Base-by-base conservation (phyloP, 2,113 vertebrate species). In the Ictalurus furcatus region DNA sequence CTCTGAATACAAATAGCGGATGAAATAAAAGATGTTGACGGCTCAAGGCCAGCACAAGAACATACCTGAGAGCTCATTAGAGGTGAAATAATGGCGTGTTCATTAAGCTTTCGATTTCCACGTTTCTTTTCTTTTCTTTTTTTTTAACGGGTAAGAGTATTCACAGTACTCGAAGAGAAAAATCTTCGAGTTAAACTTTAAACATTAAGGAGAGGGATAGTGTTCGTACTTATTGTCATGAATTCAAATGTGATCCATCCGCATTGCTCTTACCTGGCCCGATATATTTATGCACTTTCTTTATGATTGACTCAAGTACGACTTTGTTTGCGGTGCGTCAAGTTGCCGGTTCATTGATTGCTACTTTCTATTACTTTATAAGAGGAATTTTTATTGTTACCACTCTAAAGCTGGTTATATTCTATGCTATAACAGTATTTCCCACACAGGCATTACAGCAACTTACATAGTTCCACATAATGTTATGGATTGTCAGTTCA, bases 21-120 rank as follows among this genome's bases (percentile, higher is more conserved):
- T 13, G 12, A 1, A 21, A 73, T 56, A 85, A 86, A 56, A 69
- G 56, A 73, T 71, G 48, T 79, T 23, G 61, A 84, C 28, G 48
- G 81, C 63, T 58, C 80, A 85, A 90, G 73, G 48, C 54, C 83
- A 2, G n/a, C n/a, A 82, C 44, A 56, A 85, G 54, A 63, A 40
- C 71, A 69, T 84, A 23, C 58, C 58, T 14, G 74, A 48, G 63
- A 61, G 56, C 71, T 56, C 8, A 81, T 56, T 19, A 8, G 48
- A 59, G 30, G 81, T 74, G 73, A 81, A 81, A 76, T 30, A 28
- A 74, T 63, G 1, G 40, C 14, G 6, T 19, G 52, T 74, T 74
- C 58, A 56, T 73, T 8, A 67, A 79, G 11, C 17, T 65, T 78
- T 48, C 12, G 52, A 28, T 56, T 80, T 3, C 40, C 28, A 9